These are phyloP conservation scores for Xanthorhoe spadicearia DNA, from an alignment of 2,888 invertebrate species.

Conservation along the genomic window DNA sequence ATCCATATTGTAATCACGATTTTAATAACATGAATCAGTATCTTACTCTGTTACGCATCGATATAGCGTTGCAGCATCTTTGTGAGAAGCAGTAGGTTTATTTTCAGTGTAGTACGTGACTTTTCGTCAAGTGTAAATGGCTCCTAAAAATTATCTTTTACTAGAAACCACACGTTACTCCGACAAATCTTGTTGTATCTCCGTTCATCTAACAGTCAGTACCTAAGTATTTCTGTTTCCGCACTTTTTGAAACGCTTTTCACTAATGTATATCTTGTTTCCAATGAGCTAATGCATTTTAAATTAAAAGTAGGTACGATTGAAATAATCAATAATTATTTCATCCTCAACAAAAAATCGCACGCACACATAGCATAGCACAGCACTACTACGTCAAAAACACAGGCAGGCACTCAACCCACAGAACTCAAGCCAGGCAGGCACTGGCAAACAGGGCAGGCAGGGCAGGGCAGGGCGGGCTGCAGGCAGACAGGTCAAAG, in stretches of 20 bases:
- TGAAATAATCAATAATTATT: slow-evolving; percentile 1
- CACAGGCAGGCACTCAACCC: no score
- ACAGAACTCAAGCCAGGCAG: no score
- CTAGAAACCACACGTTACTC: slow-evolving; percentile 16
- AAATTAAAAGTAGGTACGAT: not conserved
- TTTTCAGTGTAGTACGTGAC: slow-evolving; percentile 70
- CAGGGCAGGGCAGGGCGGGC: no score
- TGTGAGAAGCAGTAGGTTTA: slow-evolving; percentile 7
- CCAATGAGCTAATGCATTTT: not conserved
- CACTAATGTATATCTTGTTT: not conserved
- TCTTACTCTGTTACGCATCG: slow-evolving; percentile 13
- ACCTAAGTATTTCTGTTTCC: not conserved
- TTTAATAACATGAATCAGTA: not conserved
- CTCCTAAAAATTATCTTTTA: slow-evolving; percentile 58
- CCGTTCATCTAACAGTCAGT: not conserved
- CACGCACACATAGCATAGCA: not conserved
- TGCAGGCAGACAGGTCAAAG: no score
- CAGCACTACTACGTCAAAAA: no score
- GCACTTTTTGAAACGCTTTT: not conserved
- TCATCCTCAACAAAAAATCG: not conserved
- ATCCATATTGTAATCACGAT: slow-evolving; percentile 63
- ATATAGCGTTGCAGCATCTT: slow-evolving; percentile 16
- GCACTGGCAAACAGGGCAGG: no score
- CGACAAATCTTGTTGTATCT: slow-evolving; percentile 9
- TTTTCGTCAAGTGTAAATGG: slow-evolving; percentile 82